Conservation (phyloP, 1,140 invertebrate species). For the Bombus superbus region DNA sequence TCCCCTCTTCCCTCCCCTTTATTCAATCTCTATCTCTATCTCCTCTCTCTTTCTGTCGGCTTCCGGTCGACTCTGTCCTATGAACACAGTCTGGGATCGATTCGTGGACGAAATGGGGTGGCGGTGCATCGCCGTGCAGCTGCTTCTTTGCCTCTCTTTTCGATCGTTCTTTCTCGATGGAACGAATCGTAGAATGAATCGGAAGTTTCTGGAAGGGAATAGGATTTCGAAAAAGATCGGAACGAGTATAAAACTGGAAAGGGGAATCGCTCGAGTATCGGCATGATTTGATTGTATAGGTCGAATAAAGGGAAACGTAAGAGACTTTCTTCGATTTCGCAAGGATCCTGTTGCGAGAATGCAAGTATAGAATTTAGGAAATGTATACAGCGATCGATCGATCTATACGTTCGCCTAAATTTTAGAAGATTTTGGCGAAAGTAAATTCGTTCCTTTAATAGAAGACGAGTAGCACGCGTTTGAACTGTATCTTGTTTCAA, state of each 20-base stretch:
- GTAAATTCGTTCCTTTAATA: background rate
- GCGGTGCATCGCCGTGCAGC: constrained; percentile 17
- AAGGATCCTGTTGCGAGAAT: background rate
- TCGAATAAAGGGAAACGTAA: background rate
- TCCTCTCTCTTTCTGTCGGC: background rate
- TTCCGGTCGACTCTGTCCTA: constrained; percentile 1
- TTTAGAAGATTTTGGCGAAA: background rate
- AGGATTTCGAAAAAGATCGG: background rate
- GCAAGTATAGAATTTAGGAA: background rate
- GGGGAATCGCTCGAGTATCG: background rate
- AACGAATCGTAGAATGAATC: background rate
- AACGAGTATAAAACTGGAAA: too few species aligned
- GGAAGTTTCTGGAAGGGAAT: background rate
- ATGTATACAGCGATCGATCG: too few species aligned
- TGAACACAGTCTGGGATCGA: constrained; percentile 24
- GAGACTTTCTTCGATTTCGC: background rate
- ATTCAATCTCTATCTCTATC: background rate
- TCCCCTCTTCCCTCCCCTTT: background rate
- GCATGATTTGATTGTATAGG: background rate
- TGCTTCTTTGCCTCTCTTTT: background rate
- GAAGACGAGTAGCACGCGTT: background rate
- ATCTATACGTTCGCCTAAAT: too few species aligned
- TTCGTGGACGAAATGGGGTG: constrained; percentile 10
- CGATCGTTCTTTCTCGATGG: background rate
- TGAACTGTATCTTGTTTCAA: background rate